Conservation (phyloP, 2,888 invertebrate species). For the Anoplius nigerrimus region DNA sequence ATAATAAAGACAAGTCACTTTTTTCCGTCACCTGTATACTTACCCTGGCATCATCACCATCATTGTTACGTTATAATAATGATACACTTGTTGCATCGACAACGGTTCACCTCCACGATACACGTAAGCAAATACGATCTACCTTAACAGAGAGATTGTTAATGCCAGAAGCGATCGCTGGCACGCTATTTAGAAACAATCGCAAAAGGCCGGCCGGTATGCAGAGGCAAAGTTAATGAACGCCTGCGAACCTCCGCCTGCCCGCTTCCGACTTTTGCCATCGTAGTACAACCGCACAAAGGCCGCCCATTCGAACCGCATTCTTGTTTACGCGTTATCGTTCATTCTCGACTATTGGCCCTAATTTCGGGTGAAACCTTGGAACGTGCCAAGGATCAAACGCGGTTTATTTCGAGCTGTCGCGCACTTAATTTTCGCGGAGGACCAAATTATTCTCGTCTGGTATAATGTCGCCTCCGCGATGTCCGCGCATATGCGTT, state of each 20-base stretch:
- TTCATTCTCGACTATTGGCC: slow-evolving; percentile 55
- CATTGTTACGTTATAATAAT: too few species aligned
- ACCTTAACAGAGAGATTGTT: too few species aligned
- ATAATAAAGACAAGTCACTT: too few species aligned
- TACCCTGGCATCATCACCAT: too few species aligned
- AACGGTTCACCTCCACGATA: too few species aligned
- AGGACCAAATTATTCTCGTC: slow-evolving; percentile 63
- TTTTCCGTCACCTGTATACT: too few species aligned
- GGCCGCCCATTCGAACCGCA: slow-evolving; percentile 8
- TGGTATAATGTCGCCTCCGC: slow-evolving; percentile 45
- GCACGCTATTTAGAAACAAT: too few species aligned
- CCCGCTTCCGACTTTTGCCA: slow-evolving; percentile 12
- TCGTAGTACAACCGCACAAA: slow-evolving; percentile 15
- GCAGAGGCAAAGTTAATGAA: not conserved
- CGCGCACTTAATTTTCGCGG: slow-evolving; percentile 61
- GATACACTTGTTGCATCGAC: too few species aligned
- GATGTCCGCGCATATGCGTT: slow-evolving; percentile 27
- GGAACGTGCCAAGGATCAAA: slow-evolving; percentile 64
- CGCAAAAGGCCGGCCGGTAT: too few species aligned
- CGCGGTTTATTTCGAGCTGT: slow-evolving; percentile 64
- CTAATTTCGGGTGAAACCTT: slow-evolving; percentile 56
- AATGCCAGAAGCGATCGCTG: too few species aligned
- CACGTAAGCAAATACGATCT: too few species aligned
- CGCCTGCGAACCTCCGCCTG: slow-evolving; percentile 30
- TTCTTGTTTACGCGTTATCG: slow-evolving; percentile 42